Evolutionary conservation across 2,113 vertebrate genomes (phyloP), one percentile per base, ranked within the genome.

Genomic region (Tetraodon nigroviridis): DNA sequence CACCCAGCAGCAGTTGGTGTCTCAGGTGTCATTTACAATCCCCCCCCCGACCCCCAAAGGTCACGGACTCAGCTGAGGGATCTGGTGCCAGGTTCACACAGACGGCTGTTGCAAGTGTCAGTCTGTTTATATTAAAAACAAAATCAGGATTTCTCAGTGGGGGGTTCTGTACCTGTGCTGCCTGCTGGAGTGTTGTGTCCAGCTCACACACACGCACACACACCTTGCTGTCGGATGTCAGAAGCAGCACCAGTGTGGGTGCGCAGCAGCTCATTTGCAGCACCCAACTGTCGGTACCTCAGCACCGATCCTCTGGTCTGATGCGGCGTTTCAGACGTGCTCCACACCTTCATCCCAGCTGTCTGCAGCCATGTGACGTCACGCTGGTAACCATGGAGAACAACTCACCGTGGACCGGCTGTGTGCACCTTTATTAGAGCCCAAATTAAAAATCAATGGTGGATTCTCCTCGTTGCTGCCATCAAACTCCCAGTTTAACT

Each of bases 11-110:
- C n/a, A n/a, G n/a, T n/a, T n/a, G n/a, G n/a, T n/a, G n/a, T 73
- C 75, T 82, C 71, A 16, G 64, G 58, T 87, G 15, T 74, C 85
- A 66, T 41, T 46, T 15, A 44, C 49, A 21, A 15, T 10, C 32
- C 64, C 64, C 67, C 50, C 22, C 22, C 21, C 29, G 61, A 61
- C 67, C 50, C 29, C n/a, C 20, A 61, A 62, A 73, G 79, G 64
- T 78, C 67, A 60, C 3, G 51, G 37, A 44, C 46, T 32, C 7
- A 16, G 5, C 44, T 6, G 14, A 45, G 44, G 44, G 44, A 16
- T 45, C 44, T 45, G 1, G 7, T 6, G 14, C 44, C 14, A 16
- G 17, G 17, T 6, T n/a, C 44, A 45, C 5, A 16, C 14, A 45
- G 29, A 32, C 29, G 29, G 1, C 7, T 4, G 27, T 29, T n/a